These are phyloP conservation scores for Drosophila rellima DNA, from an alignment of 2,888 invertebrate species.

Conservation along the genomic window DNA sequence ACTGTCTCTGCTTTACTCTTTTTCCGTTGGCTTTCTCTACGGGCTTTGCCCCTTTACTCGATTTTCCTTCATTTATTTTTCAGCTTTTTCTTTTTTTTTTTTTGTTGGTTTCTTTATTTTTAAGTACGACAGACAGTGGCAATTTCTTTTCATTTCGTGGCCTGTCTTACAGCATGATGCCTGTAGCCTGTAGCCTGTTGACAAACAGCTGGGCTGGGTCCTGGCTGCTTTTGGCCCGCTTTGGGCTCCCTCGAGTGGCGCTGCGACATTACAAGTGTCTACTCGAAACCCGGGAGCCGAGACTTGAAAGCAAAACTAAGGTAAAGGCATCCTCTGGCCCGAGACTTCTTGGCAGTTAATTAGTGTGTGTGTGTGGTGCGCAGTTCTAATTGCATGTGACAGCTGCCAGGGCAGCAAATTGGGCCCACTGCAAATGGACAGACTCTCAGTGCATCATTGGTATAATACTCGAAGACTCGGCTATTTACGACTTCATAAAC, in stretches of 20 bases:
- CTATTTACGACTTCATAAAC: slow-evolving; percentile 60
- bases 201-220: slow-evolving; percentile 6
- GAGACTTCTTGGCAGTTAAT: slow-evolving; percentile 67
- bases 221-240: slow-evolving; percentile 29
- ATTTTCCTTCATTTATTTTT: slow-evolving; percentile 28
- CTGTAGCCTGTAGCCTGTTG: slow-evolving; percentile 5
- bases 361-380: slow-evolving; percentile 65
- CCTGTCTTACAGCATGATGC: slow-evolving; percentile 44
- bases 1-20: slow-evolving; percentile 15
- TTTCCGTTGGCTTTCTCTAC: slow-evolving; percentile 15
- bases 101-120: slow-evolving; percentile 43
- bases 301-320: slow-evolving; percentile 34
- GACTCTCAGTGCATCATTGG: slow-evolving; percentile 6
- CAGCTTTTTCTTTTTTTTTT: slow-evolving; percentile 13
- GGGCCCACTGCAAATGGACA: slow-evolving; percentile 4
- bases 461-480: slow-evolving; percentile 3
- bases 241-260: slow-evolving; percentile 62
- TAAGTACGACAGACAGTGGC: slow-evolving; percentile 67
- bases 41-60: slow-evolving; percentile 34
- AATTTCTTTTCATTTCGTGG: slow-evolving; percentile 75
- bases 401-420: slow-evolving; percentile 45
- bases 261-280: slow-evolving; percentile 68
- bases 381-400: slow-evolving; percentile 71
- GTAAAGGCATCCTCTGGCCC: slow-evolving; percentile 48
- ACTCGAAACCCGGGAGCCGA: slow-evolving; percentile 46